Evolutionary conservation across 2,888 invertebrate species (phyloP).

Genomic region (Oscheius myriophilus): DNA sequence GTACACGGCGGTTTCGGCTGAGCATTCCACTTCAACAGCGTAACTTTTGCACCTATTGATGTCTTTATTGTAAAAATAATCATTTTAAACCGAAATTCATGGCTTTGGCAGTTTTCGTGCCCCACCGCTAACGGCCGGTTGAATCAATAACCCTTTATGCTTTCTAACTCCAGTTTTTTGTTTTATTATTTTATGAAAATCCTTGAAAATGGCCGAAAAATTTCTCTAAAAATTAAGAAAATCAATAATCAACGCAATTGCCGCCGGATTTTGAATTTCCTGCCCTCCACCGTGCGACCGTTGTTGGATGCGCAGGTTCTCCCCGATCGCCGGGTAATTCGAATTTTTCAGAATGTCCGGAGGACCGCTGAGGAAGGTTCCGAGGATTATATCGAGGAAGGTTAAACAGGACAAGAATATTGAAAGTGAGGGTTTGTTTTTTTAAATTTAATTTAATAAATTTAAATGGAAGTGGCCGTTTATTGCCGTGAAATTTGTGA

Average conservation of each 20-base stretch:
- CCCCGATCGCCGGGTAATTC: slow-evolving; percentile 3
- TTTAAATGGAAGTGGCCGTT: no score
- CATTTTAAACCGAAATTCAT: no score
- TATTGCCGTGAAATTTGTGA: no score
- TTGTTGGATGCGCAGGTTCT: slow-evolving; percentile 32
- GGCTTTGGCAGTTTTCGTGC: no score
- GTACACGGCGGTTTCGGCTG: no score
- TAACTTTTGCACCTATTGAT: no score
- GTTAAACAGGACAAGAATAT: background rate
- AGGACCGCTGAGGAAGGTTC: slow-evolving; percentile 21
- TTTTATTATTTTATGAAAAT: no score
- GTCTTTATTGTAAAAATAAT: no score
- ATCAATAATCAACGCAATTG: background rate
- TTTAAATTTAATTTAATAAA: background rate
- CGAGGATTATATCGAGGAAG: slow-evolving; percentile 29
- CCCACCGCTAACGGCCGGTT: no score
- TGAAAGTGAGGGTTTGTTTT: slow-evolving; percentile 1
- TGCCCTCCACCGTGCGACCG: background rate
- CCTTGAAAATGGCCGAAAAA: background rate
- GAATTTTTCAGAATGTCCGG: slow-evolving; percentile 28
- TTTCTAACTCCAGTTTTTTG: no score
- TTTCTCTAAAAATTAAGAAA: background rate
- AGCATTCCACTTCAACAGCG: no score
- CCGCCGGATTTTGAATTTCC: background rate
- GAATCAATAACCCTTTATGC: no score